Evolutionary conservation across 2,888 invertebrate species (phyloP).

Genomic region (Hecatera dysodea): DNA sequence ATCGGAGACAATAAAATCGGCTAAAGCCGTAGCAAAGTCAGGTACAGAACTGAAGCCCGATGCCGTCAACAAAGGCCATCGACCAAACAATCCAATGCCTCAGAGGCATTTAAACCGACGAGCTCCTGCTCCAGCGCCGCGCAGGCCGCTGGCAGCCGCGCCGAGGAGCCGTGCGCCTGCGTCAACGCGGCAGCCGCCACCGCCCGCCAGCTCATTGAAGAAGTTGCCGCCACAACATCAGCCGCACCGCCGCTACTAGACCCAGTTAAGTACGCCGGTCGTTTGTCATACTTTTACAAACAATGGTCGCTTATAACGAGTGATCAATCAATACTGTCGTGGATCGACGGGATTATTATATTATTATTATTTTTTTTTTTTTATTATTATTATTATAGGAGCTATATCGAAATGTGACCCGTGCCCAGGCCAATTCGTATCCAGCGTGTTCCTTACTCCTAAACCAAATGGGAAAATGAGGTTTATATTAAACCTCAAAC

Average conservation of each 20-base stretch:
- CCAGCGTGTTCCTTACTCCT: too few species aligned
- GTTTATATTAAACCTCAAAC: conserved; percentile 21
- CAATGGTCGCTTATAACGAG: too few species aligned
- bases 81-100: neutral
- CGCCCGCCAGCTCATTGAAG: conserved; percentile 9
- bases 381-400: too few species aligned
- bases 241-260: neutral
- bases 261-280: conserved; percentile 5
- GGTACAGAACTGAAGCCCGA: conserved; percentile 11
- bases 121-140: conserved; percentile 18
- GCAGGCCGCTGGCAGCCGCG: conserved; percentile 9
- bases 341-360: too few species aligned
- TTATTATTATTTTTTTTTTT: too few species aligned
- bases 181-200: neutral
- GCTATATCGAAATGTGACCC: conserved; percentile 6
- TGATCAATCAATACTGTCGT: too few species aligned
- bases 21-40: conserved; percentile 10
- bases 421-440: conserved; percentile 8
- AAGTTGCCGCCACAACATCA: conserved; percentile 1
- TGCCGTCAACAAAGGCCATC: neutral
- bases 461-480: conserved; percentile 13
- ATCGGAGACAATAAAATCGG: conserved; percentile 5
- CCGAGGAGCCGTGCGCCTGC: conserved; percentile 4
- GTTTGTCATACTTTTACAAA: too few species aligned
- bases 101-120: conserved; percentile 14